phyloP scores from a whole-genome alignment of 2,797 vertebrate species.

The Gymnoscopelus braueri region DNA sequence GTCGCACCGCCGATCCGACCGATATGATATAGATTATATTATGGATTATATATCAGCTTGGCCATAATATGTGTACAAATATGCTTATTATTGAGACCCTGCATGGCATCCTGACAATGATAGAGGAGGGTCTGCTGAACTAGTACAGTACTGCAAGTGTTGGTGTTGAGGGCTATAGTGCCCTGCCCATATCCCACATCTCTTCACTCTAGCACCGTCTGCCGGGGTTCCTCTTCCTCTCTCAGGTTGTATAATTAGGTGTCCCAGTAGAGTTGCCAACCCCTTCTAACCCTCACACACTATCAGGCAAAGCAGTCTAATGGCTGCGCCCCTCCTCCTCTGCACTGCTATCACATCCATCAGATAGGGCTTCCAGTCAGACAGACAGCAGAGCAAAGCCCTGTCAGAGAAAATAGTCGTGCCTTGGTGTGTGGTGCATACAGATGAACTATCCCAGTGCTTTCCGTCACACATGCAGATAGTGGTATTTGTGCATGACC shows the following conservation, averaged over 20 bases:
- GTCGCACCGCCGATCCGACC: too few relatives aligned
- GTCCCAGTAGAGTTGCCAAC: constrained; percentile 36
- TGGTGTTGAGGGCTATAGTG: constrained; percentile 1
- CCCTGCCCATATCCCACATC: constrained; percentile 6
- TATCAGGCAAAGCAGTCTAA: constrained; percentile 40
- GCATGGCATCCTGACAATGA: too few relatives aligned
- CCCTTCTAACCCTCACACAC: constrained; percentile 20
- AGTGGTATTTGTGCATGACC: constrained; percentile 37
- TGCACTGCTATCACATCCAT: constrained; percentile 44
- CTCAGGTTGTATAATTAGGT: constrained; percentile 38
- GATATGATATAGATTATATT: too few relatives aligned
- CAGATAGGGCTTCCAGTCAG: constrained; percentile 50
- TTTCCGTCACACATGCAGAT: constrained; percentile 48
- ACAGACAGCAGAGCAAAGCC: constrained; percentile 52
- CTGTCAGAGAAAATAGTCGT: constrained; percentile 50
- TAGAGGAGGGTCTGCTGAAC: too few relatives aligned
- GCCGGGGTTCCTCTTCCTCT: constrained; percentile 27
- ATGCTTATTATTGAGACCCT: too few relatives aligned
- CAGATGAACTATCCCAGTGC: constrained; percentile 60
- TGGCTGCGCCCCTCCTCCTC: constrained; percentile 37
- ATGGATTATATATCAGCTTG: too few relatives aligned
- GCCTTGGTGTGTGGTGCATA: constrained; percentile 64
- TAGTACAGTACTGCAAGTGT: too few relatives aligned
- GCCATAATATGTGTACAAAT: too few relatives aligned
- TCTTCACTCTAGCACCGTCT: constrained; percentile 8